A percentile compares a stretch with the other conserved stretches of the same genome.
Evolutionary conservation across 2,888 invertebrate genomes (phyloP).

Genomic region (Pandemis corylana): DNA sequence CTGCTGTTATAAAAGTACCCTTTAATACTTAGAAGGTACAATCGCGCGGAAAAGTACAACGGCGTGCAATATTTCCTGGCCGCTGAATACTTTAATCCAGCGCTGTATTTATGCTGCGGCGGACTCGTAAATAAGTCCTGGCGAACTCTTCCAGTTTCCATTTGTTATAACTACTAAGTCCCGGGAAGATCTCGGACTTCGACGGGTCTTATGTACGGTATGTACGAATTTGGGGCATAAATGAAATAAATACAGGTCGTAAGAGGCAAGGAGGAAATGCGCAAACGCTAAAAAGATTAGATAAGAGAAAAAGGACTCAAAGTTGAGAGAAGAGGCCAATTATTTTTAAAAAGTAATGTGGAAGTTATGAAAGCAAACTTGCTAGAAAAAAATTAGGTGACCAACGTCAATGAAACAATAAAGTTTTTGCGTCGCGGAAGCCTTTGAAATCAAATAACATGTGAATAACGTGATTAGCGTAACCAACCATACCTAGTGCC

Average conservation of each 20-base stretch:
- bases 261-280: neutral
- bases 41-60: constrained; percentile 53
- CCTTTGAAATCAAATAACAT: constrained; percentile 65
- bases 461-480: constrained; percentile 65
- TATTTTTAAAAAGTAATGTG: neutral
- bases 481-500: constrained; percentile 50
- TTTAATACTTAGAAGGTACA: constrained; percentile 54
- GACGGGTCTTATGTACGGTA: constrained; percentile 54
- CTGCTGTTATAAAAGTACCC: constrained; percentile 46
- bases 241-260: constrained; percentile 29
- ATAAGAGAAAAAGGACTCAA: neutral
- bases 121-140: constrained; percentile 69
- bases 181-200: constrained; percentile 57
- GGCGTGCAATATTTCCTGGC: constrained; percentile 60
- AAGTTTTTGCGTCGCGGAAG: constrained; percentile 53
- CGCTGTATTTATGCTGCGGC: constrained; percentile 69
- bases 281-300: neutral
- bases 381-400: neutral
- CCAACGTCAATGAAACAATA: constrained; percentile 1
- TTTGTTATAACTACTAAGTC: constrained; percentile 75
- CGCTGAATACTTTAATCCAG: constrained; percentile 73
- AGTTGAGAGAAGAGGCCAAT: neutral
- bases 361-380: neutral
- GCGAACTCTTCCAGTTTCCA: constrained; percentile 70
- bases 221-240: constrained; percentile 46